Conservation (phyloP, 1,140 invertebrate species). For the Portunus trituberculatus region DNA sequence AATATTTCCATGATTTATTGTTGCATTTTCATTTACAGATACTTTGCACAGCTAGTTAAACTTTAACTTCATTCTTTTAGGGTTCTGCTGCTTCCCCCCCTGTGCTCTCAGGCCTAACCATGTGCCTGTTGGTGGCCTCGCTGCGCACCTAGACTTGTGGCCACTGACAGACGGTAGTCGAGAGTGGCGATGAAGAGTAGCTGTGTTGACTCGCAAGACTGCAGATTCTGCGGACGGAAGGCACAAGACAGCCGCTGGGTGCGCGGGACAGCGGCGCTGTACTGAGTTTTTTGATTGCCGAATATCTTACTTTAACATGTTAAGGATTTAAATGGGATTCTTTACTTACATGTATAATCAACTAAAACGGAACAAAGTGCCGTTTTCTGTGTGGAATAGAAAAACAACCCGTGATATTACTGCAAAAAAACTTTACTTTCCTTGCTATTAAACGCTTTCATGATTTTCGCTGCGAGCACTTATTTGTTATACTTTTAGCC, state of each 20-base stretch:
- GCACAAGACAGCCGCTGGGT: background rate
- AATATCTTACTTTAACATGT: no score
- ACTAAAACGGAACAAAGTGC: no score
- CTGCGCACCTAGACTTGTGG: background rate
- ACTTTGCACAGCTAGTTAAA: background rate
- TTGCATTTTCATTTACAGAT: no score
- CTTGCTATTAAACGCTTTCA: no score
- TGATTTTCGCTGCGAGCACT: no score
- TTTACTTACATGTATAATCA: no score
- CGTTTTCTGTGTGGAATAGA: no score
- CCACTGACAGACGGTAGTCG: background rate
- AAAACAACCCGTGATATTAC: no score
- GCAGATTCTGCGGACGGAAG: background rate
- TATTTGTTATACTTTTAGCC: no score
- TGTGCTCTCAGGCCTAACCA: background rate
- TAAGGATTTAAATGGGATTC: no score
- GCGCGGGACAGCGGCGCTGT: background rate
- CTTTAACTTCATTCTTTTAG: background rate
- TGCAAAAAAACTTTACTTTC: no score
- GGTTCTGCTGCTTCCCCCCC: background rate
- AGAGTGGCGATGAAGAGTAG: background rate
- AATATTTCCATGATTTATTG: background rate
- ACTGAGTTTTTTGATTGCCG: no score
- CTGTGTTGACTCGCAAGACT: background rate
- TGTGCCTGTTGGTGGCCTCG: background rate